Evolutionary conservation across 2,113 vertebrate species (phyloP), one percentile per base, ranked within the genome.

Genomic region (Oreochromis spilurus): DNA sequence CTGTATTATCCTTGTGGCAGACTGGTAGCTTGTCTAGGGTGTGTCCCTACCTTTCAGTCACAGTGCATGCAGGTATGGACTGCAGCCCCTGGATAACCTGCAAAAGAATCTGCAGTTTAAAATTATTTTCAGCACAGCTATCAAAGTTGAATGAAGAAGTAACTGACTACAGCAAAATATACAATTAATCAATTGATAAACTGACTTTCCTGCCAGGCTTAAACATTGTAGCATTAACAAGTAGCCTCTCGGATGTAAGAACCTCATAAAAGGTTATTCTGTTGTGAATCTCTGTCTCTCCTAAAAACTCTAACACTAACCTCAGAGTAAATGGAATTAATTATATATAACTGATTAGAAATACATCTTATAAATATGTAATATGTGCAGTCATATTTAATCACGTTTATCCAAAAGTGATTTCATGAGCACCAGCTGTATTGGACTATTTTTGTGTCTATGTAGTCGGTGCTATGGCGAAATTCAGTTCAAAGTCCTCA

Each of bases 401-500:
- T 52, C 16, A 3, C 16, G 12, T 79, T 24, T 5, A n/a, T 78
- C 6, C 43, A 45, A 67, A 86, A 7, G 10, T 40, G 62, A 67
- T 57, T 9, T 14, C 6, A 16, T 21, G 26, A 50, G 5, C 26
- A 16, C 4, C 36, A 13, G 4, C 17, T 52, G 5, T 8, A 17
- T 40, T 72, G 50, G 24, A 36, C 17, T 85, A 11, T 26, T 54
- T 16, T 26, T 21, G 6, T 29, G 14, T 70, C 29, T 83, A 57
- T 21, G 7, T 19, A 65, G 50, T 78, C 29, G 40, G 16, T 3
- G 3, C n/a, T 53, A 3, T 90, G 81, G 82, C 21, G 57, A 85
- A 90, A 16, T 78, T 87, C 7, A 29, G 84, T 92, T 60, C 87
- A 91, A 95, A 94, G 92, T 94, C 90, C 86, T 88, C 45, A 40